Conservation (phyloP, 2,797 vertebrate species). For the Melanotaenia nigrans region DNA sequence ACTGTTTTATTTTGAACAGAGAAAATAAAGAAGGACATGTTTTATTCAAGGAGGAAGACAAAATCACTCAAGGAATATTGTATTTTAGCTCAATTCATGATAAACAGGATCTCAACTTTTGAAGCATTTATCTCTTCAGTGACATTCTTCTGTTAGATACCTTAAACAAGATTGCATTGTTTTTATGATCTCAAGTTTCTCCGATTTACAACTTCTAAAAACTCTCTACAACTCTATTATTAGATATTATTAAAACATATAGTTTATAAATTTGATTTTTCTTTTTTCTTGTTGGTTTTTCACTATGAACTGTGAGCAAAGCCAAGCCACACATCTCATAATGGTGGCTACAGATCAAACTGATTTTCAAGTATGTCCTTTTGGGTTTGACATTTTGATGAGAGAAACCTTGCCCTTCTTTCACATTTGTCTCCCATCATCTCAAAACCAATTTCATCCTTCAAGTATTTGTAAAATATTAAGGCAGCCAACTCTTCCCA, state of each 20-base stretch:
- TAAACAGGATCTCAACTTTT: too few species aligned
- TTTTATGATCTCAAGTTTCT: not conserved
- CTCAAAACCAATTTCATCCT: constrained; percentile 44
- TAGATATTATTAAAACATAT: constrained; percentile 50
- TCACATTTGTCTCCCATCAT: constrained; percentile 41
- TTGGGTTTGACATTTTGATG: constrained; percentile 38
- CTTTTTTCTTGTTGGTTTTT: constrained; percentile 25
- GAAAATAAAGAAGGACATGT: constrained; percentile 29
- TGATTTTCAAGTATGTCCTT: constrained; percentile 36
- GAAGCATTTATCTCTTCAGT: not conserved
- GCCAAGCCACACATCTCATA: constrained; percentile 56
- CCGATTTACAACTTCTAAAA: not conserved
- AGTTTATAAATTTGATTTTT: constrained; percentile 27
- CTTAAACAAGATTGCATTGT: not conserved
- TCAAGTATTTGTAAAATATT: constrained; percentile 43
- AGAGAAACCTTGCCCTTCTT: constrained; percentile 37
- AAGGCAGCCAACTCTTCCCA: constrained; percentile 33
- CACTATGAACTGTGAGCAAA: constrained; percentile 19
- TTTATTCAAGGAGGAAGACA: constrained; percentile 32
- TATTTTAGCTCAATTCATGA: not conserved
- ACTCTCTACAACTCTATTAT: constrained; percentile 20
- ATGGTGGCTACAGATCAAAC: constrained; percentile 44
- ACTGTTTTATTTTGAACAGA: constrained; percentile 18
- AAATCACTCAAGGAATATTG: constrained; percentile 9
- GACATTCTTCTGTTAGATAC: not conserved